Conservation (phyloP, 2,113 vertebrate species). For the Xiphophorus maculatus region DNA sequence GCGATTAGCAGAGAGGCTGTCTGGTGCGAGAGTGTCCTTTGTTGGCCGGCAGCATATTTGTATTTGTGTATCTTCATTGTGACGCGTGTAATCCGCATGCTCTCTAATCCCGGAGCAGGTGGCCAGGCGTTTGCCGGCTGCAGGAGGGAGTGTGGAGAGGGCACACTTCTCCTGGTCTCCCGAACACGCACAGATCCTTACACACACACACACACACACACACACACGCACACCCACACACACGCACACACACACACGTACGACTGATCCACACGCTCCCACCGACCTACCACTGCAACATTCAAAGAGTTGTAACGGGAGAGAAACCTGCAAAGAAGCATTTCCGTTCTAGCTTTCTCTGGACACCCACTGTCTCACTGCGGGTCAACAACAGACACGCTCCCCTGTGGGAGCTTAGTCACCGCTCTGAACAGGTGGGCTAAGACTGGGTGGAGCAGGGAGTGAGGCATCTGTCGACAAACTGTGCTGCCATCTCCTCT, state of each 20-base stretch:
- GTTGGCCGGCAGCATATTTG: conserved; percentile 68
- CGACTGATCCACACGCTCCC: conserved; percentile 17
- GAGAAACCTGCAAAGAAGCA: conserved; percentile 9
- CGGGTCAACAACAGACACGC: conserved; percentile 47
- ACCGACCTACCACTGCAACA: conserved; percentile 20
- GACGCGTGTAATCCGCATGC: conserved; percentile 79
- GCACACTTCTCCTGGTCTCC: conserved; percentile 62
- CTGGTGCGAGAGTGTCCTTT: conserved; percentile 50
- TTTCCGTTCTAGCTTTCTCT: conserved; percentile 27
- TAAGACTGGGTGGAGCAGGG: background rate
- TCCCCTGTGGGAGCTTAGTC: conserved; percentile 41
- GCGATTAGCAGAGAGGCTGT: conserved; percentile 46
- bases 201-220: conserved; percentile 28
- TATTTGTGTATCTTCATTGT: conserved; percentile 78
- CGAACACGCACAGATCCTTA: conserved; percentile 48
- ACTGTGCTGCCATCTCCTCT: conserved; percentile 58
- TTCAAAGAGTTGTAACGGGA: background rate
- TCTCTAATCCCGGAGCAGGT: conserved; percentile 82
- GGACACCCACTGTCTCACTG: conserved; percentile 2
- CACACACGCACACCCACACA: conserved; percentile 22
- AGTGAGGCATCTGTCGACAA: conserved; percentile 72
- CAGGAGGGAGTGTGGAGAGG: conserved; percentile 60
- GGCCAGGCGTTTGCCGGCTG: conserved; percentile 76
- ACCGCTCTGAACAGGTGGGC: conserved; percentile 75
- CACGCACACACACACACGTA: conserved; percentile 25